Conservation (phyloP, 1,140 invertebrate genomes). For the Alviniconcha marisindica region DNA sequence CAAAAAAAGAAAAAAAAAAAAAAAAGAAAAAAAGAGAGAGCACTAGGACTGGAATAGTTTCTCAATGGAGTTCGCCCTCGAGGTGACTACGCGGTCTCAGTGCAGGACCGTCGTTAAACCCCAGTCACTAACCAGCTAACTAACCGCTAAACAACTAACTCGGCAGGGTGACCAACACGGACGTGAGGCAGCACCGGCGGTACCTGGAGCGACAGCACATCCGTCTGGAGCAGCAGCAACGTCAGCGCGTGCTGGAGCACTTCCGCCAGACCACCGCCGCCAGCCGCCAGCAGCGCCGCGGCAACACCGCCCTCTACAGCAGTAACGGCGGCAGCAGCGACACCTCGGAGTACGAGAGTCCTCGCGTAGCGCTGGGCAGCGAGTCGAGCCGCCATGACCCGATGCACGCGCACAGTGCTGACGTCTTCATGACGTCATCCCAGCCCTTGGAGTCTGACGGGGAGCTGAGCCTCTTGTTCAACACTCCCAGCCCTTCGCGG, state of each 20-base stretch:
- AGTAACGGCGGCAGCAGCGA: conserved; percentile 26
- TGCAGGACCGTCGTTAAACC: too few species aligned
- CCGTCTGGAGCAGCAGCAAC: conserved; percentile 49
- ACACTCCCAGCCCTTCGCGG: conserved; percentile 46
- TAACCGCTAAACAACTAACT: too few species aligned
- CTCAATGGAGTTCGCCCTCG: too few species aligned
- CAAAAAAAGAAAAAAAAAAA: too few species aligned
- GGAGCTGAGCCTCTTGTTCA: background rate
- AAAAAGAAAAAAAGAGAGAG: too few species aligned
- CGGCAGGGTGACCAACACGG: conserved; percentile 36
- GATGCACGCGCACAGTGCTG: background rate
- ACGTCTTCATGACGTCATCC: background rate
- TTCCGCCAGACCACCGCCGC: conserved; percentile 32
- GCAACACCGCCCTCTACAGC: conserved; percentile 48
- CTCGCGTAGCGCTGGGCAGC: background rate
- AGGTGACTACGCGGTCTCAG: too few species aligned
- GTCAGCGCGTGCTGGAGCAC: conserved; percentile 48
- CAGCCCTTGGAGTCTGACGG: background rate
- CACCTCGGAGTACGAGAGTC: background rate
- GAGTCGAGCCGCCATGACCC: too few species aligned
- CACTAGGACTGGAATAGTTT: too few species aligned
- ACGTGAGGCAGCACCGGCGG: conserved; percentile 53
- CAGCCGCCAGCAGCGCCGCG: background rate
- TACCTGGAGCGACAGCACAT: conserved; percentile 46
- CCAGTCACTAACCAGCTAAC: too few species aligned